phyloP scores from a whole-genome alignment of 2,797 vertebrate genomes.

The Rhynchotus rufescens region DNA sequence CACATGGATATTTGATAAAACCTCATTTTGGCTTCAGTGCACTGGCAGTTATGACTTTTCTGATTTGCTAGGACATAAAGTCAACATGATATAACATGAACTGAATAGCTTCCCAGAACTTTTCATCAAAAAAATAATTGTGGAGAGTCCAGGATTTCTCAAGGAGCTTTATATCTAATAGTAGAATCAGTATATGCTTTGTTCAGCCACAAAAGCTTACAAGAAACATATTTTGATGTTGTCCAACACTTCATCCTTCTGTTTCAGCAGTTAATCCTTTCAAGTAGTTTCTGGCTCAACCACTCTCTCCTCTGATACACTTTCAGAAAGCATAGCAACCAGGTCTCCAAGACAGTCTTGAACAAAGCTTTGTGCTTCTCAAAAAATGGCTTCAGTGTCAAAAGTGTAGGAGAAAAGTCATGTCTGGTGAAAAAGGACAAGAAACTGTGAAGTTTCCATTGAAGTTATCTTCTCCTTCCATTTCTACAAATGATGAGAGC shows the following conservation, averaged over 20 bases:
- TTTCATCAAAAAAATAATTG: not conserved
- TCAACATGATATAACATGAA: not conserved
- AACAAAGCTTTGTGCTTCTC: not conserved
- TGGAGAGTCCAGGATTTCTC: not conserved
- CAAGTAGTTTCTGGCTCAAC: not conserved
- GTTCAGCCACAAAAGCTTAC: not conserved
- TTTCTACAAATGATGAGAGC: not conserved
- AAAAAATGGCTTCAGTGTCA: not conserved
- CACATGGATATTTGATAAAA: not conserved
- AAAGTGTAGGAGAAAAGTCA: not conserved
- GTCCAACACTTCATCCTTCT: not conserved
- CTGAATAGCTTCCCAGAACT: not conserved
- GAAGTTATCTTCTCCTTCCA: not conserved
- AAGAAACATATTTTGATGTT: not conserved
- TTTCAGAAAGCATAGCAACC: not conserved
- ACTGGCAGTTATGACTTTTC: not conserved
- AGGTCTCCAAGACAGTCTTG: not conserved
- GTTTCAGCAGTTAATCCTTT: not conserved
- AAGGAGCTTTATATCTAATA: not conserved
- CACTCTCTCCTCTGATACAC: not conserved
- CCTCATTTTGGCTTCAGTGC: not conserved
- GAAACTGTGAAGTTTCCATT: not conserved
- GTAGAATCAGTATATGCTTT: not conserved
- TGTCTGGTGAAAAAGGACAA: not conserved
- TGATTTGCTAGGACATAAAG: not conserved